These are phyloP conservation scores for Heliconius cydno DNA, from an alignment of 2,888 invertebrate genomes.

Conservation along the genomic window DNA sequence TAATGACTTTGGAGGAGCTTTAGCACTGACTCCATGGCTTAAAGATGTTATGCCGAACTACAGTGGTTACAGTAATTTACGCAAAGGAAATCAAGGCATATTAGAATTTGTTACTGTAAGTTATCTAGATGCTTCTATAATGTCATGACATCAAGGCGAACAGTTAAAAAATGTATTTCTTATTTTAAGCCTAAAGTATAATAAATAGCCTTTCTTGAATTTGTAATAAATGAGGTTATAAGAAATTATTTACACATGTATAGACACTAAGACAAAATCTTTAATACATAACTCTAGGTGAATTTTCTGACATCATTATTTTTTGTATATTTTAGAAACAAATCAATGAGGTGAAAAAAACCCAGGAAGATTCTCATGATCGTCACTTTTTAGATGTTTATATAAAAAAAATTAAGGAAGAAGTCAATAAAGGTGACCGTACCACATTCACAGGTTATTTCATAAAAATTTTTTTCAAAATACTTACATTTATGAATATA, in stretches of 20 bases:
- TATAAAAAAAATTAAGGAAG: slow-evolving; percentile 82
- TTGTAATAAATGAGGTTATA: neutral
- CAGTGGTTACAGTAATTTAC: slow-evolving; percentile 81
- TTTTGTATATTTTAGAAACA: slow-evolving; percentile 67
- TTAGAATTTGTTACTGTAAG: slow-evolving; percentile 80
- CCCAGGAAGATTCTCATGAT: slow-evolving; percentile 71
- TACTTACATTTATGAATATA: too few species aligned
- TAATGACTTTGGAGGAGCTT: slow-evolving; percentile 84
- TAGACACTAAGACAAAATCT: too few species aligned
- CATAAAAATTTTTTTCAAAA: too few species aligned
- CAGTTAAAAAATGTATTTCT: too few species aligned
- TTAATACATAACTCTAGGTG: neutral
- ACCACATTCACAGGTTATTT: slow-evolving; percentile 79
- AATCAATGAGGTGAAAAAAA: slow-evolving; percentile 74
- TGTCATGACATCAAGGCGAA: neutral
- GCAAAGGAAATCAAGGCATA: slow-evolving; percentile 74
- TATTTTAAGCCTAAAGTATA: neutral
- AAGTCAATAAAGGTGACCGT: slow-evolving; percentile 59
- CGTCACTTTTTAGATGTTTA: slow-evolving; percentile 86
- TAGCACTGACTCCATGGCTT: slow-evolving; percentile 85
- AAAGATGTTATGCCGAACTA: slow-evolving; percentile 83
- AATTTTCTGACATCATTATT: too few species aligned
- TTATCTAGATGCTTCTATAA: slow-evolving; percentile 13
- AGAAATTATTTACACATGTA: too few species aligned
- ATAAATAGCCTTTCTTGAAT: neutral